A percentile compares a stretch with the other conserved stretches of the same genome.
Evolutionary conservation across 2,113 vertebrate genomes (phyloP).

Genomic region (Panthera leo): DNA sequence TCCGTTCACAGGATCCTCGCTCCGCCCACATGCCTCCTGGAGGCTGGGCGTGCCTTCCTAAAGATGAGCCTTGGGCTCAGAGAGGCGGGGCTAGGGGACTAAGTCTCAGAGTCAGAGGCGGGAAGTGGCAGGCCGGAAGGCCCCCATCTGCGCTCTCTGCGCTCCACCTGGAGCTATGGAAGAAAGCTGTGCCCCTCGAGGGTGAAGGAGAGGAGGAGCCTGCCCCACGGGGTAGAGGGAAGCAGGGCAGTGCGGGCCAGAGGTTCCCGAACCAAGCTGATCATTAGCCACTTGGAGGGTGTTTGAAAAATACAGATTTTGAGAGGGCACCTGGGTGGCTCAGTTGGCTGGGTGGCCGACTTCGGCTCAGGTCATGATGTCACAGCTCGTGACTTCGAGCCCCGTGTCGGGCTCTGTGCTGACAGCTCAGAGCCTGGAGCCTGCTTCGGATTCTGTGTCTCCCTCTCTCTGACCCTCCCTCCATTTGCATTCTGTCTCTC

Average conservation of each 20-base stretch:
- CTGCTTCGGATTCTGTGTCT: too few relatives aligned
- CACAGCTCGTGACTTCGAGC: fast-evolving
- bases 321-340: too few relatives aligned
- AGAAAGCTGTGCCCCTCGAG: neutral
- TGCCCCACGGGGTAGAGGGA: neutral
- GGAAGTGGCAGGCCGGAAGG: neutral
- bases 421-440: too few relatives aligned
- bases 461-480: too few relatives aligned
- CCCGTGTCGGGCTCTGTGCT: too few relatives aligned
- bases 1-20: fast-evolving
- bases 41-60: too few relatives aligned
- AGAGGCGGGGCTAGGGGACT: too few relatives aligned
- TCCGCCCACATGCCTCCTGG: fast-evolving
- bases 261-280: neutral
- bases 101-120: neutral
- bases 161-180: too few relatives aligned
- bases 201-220: neutral
- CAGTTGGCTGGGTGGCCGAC: too few relatives aligned
- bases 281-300: neutral
- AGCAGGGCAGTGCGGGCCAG: neutral
- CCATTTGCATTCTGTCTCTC: too few relatives aligned
- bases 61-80: fast-evolving
- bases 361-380: too few relatives aligned
- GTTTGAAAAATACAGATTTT: neutral
- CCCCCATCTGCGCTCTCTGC: neutral